Conservation (phyloP, 2,888 invertebrate species). For the Stenchaetothrips biformis region DNA sequence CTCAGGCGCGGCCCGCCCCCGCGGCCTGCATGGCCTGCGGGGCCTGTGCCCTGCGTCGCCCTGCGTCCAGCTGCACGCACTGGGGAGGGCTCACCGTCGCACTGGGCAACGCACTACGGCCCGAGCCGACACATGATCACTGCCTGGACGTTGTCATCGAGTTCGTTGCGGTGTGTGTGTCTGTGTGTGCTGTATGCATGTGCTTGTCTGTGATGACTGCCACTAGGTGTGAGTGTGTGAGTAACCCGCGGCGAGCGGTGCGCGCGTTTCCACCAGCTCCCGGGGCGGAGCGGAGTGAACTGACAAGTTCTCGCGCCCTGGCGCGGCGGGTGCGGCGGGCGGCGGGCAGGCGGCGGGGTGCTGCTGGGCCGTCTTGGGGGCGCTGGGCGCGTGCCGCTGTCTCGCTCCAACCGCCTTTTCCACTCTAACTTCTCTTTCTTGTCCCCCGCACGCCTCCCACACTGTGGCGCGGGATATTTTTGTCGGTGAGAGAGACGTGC, state of each 20-base stretch:
- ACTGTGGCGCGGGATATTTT: slow-evolving; percentile 7
- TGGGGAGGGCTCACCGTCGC: background rate
- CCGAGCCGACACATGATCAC: background rate
- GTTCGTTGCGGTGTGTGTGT: background rate
- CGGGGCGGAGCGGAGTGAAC: slow-evolving; percentile 13
- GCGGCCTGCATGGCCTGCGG: background rate
- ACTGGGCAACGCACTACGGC: background rate
- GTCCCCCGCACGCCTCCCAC: background rate
- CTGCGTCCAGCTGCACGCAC: background rate
- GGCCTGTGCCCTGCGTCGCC: no score
- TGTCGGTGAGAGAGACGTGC: slow-evolving; percentile 18
- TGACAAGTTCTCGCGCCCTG: slow-evolving; percentile 9
- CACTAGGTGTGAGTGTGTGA: background rate
- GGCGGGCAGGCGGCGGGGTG: background rate
- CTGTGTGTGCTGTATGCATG: background rate
- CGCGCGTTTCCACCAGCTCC: background rate
- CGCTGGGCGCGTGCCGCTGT: background rate
- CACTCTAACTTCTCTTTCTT: background rate
- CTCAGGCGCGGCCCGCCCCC: slow-evolving; percentile 26
- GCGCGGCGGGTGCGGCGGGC: background rate
- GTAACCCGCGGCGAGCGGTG: background rate
- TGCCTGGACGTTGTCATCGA: background rate
- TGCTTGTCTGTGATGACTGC: background rate
- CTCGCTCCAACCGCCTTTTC: background rate
- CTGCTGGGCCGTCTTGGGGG: background rate